These are phyloP conservation scores for Mylabris phalerata DNA, from an alignment of 1,140 invertebrate species.

Conservation along the genomic window DNA sequence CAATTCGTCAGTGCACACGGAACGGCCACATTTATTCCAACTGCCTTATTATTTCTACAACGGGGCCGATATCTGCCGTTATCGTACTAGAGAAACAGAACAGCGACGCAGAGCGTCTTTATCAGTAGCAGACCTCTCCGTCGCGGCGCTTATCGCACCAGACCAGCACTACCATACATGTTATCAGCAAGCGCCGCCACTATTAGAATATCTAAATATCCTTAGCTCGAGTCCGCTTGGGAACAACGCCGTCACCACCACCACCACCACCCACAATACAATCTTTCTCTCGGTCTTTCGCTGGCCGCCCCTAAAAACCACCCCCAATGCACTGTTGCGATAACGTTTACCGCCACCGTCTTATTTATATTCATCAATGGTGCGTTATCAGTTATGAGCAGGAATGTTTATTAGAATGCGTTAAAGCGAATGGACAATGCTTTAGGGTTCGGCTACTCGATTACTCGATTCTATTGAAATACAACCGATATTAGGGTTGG, in stretches of 20 bases:
- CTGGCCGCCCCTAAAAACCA: conserved; percentile 13
- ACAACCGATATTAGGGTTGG: background rate
- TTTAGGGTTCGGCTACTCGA: background rate
- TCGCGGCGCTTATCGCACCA: conserved; percentile 37
- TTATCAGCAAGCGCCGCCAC: conserved; percentile 40
- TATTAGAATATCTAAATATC: conserved; percentile 46
- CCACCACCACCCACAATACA: conserved; percentile 5
- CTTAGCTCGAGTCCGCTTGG: conserved; percentile 32
- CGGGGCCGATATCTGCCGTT: conserved; percentile 31
- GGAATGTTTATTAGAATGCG: conserved; percentile 39
- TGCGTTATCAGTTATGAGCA: conserved; percentile 41
- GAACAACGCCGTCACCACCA: conserved; percentile 4
- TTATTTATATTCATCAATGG: conserved; percentile 46
- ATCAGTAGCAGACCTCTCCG: conserved; percentile 37
- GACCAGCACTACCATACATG: conserved; percentile 39
- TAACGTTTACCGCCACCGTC: conserved; percentile 32
- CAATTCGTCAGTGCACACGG: background rate
- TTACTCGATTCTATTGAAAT: background rate
- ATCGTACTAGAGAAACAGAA: conserved; percentile 33
- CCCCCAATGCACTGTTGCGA: conserved; percentile 34
- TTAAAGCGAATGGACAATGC: conserved; percentile 1
- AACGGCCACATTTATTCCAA: conserved; percentile 18
- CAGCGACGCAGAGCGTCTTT: conserved; percentile 36
- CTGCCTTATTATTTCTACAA: conserved; percentile 32
- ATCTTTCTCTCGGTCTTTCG: background rate